Evolutionary conservation across 2,888 invertebrate species (phyloP).

Genomic region (Eumacrocentrus americanus): DNA sequence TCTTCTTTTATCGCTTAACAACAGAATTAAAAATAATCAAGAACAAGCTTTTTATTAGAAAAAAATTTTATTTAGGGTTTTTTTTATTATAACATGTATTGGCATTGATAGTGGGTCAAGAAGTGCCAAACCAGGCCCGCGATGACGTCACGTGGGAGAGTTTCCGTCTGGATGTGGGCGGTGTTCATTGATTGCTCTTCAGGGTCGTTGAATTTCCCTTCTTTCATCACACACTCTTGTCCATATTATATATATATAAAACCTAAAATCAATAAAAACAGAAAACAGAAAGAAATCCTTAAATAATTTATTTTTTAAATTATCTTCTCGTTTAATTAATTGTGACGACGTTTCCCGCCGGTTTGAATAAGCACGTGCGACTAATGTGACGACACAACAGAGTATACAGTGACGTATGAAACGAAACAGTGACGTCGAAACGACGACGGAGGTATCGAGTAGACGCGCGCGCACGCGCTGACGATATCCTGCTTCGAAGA

Average conservation of each 20-base stretch:
- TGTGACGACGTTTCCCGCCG: not conserved
- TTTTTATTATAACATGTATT: not conserved
- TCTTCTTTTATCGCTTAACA: too few species aligned
- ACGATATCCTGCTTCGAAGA: not conserved
- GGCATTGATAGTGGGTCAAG: conserved; percentile 8
- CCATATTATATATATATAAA: too few species aligned
- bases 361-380: not conserved
- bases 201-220: conserved; percentile 1
- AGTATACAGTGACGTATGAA: not conserved
- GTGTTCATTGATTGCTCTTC: not conserved
- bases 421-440: not conserved
- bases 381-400: not conserved
- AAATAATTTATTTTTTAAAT: too few species aligned
- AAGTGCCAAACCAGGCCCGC: not conserved
- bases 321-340: too few species aligned
- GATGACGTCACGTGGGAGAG: conserved; percentile 5
- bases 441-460: not conserved
- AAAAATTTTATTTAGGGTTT: too few species aligned
- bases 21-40: too few species aligned
- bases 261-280: too few species aligned
- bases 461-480: conserved; percentile 31
- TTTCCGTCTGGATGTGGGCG: not conserved
- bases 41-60: too few species aligned
- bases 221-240: too few species aligned
- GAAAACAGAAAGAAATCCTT: too few species aligned